Percentiles rank a stretch among this genome's conserved stretches.
Evolutionary conservation across 2,797 vertebrate genomes (phyloP).

Genomic region (Dendrocincla tyrannina): DNA sequence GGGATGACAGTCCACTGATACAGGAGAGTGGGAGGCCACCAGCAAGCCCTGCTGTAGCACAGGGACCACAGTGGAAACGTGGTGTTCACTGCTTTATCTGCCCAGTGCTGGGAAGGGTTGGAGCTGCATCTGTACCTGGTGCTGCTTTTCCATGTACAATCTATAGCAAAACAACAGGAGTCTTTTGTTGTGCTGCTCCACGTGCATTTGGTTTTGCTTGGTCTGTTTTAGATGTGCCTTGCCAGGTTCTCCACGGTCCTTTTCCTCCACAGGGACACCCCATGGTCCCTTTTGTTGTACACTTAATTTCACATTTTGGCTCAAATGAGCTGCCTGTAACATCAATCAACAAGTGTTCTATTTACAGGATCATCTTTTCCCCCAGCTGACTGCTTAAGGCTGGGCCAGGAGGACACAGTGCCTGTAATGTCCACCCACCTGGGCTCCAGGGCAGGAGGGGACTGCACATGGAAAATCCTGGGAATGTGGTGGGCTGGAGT

Average conservation of each 20-base stretch:
- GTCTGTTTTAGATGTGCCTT: not conserved
- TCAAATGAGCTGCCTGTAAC: not conserved
- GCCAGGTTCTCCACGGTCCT: not conserved
- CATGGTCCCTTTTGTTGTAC: not conserved
- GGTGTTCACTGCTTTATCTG: not conserved
- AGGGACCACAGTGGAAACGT: not conserved
- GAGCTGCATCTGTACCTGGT: not conserved
- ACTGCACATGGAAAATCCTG: not conserved
- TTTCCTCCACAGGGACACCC: not conserved
- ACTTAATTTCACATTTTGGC: not conserved
- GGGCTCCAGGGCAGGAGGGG: not conserved
- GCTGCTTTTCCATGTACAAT: not conserved
- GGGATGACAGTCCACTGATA: not conserved
- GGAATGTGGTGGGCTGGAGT: not conserved
- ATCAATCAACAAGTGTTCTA: not conserved
- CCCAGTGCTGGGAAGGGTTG: rapidly evolving
- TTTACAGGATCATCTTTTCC: not conserved
- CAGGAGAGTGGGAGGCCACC: not conserved
- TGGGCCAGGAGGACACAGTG: not conserved
- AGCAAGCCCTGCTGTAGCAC: not conserved
- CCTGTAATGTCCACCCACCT: not conserved
- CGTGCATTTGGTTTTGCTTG: not conserved
- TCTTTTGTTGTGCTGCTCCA: not conserved
- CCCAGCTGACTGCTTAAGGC: not conserved
- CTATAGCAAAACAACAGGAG: not conserved